Evolutionary conservation across 2,888 invertebrate species (phyloP).

Genomic region (Ophion slaviceki): DNA sequence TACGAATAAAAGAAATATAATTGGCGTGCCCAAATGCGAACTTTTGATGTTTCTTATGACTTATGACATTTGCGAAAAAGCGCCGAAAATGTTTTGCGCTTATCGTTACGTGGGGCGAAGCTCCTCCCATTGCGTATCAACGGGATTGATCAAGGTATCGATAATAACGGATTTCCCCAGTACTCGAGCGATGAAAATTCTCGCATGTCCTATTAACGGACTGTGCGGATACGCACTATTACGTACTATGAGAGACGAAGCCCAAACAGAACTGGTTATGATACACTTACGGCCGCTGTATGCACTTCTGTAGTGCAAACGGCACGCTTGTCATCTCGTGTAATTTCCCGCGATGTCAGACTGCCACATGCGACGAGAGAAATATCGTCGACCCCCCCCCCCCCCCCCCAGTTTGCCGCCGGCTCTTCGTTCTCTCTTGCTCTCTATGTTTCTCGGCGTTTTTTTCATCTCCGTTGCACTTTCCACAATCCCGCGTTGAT

Average conservation of each 20-base stretch:
- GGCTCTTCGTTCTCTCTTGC: too few relatives aligned
- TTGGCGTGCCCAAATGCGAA: too few relatives aligned
- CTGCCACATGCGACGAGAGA: background rate
- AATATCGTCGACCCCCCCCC: background rate
- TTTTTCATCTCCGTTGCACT: too few relatives aligned
- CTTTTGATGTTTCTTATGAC: too few relatives aligned
- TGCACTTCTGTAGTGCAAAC: background rate
- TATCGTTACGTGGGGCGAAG: background rate
- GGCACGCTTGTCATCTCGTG: constrained; percentile 2
- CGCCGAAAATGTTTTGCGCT: background rate
- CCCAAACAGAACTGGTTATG: constrained; percentile 28
- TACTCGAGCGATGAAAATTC: background rate
- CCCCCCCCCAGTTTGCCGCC: too few relatives aligned
- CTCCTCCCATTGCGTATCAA: background rate
- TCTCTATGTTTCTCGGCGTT: too few relatives aligned
- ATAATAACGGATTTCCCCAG: background rate
- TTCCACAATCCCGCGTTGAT: too few relatives aligned
- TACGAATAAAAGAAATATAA: too few relatives aligned
- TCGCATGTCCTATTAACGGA: constrained; percentile 4
- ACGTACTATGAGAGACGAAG: constrained; percentile 11
- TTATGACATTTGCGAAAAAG: background rate
- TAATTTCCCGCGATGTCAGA: background rate
- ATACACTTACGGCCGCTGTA: background rate
- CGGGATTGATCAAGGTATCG: background rate
- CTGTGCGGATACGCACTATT: constrained; percentile 22